Percentiles rank a stretch among this genome's conserved stretches.
These are phyloP conservation scores for Pogonognathellus flavescens DNA, from an alignment of 1,140 invertebrate genomes.

Conservation along the genomic window DNA sequence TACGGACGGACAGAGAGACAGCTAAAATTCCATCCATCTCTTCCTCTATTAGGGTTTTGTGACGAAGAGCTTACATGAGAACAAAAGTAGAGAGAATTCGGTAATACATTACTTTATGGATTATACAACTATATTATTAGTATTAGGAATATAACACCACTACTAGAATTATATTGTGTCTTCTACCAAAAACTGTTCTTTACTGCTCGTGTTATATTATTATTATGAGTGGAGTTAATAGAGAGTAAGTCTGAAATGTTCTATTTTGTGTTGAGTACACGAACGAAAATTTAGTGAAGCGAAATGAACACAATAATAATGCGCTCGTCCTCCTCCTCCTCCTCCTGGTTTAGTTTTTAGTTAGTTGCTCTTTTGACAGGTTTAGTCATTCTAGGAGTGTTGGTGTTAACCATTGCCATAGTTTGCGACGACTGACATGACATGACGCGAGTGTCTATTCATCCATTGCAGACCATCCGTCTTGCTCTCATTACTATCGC, in stretches of 20 bases:
- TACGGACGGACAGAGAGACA: neutral
- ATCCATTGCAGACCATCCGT: constrained; percentile 47
- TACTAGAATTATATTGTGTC: too few relatives aligned
- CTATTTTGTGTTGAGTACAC: too few relatives aligned
- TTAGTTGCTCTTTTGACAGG: constrained; percentile 42
- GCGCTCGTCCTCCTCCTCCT: neutral
- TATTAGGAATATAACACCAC: too few relatives aligned
- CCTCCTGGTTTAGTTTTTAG: neutral
- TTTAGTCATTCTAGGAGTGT: constrained; percentile 14
- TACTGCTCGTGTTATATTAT: too few relatives aligned
- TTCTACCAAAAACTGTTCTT: too few relatives aligned
- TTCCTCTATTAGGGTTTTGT: constrained; percentile 8
- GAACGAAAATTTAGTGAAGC: too few relatives aligned
- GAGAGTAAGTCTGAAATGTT: too few relatives aligned
- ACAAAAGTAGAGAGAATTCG: neutral
- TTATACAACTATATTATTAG: too few relatives aligned
- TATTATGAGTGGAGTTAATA: too few relatives aligned
- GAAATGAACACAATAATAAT: too few relatives aligned
- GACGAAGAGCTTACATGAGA: neutral
- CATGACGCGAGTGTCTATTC: constrained; percentile 27
- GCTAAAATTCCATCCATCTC: constrained; percentile 42
- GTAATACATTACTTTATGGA: neutral
- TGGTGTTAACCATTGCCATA: constrained; percentile 25
- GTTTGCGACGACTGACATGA: constrained; percentile 35
- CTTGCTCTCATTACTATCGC: constrained; percentile 24